Percentiles rank a stretch among this genome's conserved stretches.
phyloP scores from a whole-genome alignment of 2,888 invertebrate genomes.

The Hypena proboscidalis region DNA sequence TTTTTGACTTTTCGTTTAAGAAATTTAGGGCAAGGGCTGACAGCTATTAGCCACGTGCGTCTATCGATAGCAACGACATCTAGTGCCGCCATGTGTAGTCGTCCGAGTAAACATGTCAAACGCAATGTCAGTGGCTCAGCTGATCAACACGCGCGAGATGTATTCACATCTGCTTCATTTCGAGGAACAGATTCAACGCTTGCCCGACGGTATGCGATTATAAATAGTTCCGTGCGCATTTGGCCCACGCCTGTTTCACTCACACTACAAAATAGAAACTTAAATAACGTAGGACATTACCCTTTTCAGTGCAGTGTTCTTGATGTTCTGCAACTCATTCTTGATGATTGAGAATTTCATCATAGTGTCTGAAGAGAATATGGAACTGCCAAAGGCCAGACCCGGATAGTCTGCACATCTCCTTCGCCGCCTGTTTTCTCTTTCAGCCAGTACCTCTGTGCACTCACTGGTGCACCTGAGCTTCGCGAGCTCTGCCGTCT shows the following conservation, averaged over 20 bases:
- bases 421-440: constrained; percentile 90
- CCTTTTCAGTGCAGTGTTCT: constrained; percentile 98
- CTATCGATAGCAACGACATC: constrained; percentile 66
- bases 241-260: constrained; percentile 69
- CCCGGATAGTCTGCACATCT: constrained; percentile 97
- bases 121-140: constrained; percentile 79
- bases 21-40: constrained; percentile 43
- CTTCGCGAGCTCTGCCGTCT: constrained; percentile 92
- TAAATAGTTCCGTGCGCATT: constrained; percentile 82
- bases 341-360: constrained; percentile 99
- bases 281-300: constrained; percentile 88
- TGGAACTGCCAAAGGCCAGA: constrained; percentile 94
- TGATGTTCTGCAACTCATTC: constrained; percentile 98
- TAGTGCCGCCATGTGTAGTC: constrained; percentile 60
- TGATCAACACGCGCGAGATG: constrained; percentile 74
- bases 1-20: background rate
- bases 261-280: constrained; percentile 63
- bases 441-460: constrained; percentile 94
- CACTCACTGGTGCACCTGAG: constrained; percentile 95
- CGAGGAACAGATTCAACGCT: constrained; percentile 60
- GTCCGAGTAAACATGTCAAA: constrained; percentile 79
- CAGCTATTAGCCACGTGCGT: constrained; percentile 43
- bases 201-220: constrained; percentile 69
- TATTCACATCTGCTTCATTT: constrained; percentile 48
- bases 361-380: constrained; percentile 98